A percentile compares a stretch with the other conserved stretches of the same genome.
These are phyloP conservation scores for Trichonephila inaurata DNA, from an alignment of 1,140 invertebrate genomes.

Conservation along the genomic window DNA sequence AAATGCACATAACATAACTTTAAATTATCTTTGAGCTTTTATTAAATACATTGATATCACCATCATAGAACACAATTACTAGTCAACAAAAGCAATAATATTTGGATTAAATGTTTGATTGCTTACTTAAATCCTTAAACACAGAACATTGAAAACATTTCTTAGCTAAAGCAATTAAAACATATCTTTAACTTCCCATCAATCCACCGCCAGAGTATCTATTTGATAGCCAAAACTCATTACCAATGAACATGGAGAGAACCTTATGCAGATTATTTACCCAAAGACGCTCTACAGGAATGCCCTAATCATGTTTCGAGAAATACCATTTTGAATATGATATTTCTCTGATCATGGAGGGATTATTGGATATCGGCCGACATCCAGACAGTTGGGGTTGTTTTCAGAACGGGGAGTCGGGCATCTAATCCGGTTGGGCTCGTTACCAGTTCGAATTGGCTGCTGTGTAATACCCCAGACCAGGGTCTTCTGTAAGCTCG, in stretches of 20 bases:
- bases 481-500: conserved; percentile 16
- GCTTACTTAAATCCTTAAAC: background rate
- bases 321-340: conserved; percentile 1
- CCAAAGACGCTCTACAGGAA: background rate
- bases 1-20: too few species aligned
- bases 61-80: too few species aligned
- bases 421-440: conserved; percentile 8
- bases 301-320: background rate
- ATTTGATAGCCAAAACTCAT: background rate
- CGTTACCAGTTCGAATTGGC: conserved; percentile 13
- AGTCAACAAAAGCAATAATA: too few species aligned
- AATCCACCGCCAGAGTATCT: background rate
- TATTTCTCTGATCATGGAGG: background rate
- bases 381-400: background rate
- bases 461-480: background rate
- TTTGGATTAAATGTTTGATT: too few species aligned
- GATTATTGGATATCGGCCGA: background rate
- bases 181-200: background rate
- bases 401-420: conserved; percentile 1
- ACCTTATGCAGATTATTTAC: background rate
- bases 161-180: background rate
- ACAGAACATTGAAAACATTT: background rate
- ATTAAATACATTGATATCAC: too few species aligned
- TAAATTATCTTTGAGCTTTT: too few species aligned
- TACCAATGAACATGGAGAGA: background rate